Evolutionary conservation across 1,140 invertebrate genomes (phyloP), one percentile per base, ranked within the genome.

Genomic region (Anastrepha ludens): DNA sequence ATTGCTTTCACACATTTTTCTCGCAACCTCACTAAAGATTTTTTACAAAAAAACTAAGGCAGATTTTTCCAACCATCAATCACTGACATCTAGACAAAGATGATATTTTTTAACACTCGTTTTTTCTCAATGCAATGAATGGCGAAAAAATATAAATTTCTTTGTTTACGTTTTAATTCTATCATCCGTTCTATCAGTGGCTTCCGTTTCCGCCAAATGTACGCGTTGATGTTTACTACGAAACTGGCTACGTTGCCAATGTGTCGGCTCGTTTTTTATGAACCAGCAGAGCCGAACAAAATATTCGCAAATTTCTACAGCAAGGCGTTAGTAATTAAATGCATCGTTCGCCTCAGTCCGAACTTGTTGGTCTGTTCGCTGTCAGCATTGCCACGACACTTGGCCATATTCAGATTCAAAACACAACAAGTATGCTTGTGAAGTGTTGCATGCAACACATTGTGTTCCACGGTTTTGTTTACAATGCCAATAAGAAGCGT

Each of bases 161-260:
- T 70, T 70, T 47, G 65, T 41, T 70, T 70, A 41, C 65, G 65
- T 70, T 70, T 70, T 17, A 15, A 70, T 44, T 70, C 41, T 1
- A 15, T 9, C 11, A 70, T 11, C 13, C 29, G 8, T 6, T 62
- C 60, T 13, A 44, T 44, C 13, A 39, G 20, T 7, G 13, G 41
- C 39, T 15, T 70, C 65, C 65, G 65, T 15, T 70, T 44, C 65
- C 65, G 65, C 11, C 39, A 70, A 70, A 44, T 39, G 41, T 44
- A 70, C 65, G 29, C 65, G 9, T 70, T 70, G 65, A 6, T 70
- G 65, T 15, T 70, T 70, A 70, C 65, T 44, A 70, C 65, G 41
- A 47, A 70, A 70, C 65, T 44, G 41, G 4, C 39, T 47, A 29
- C 65, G 17, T 17, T 70, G 65, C 65, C 8, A 41, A 44, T 70